Conservation (phyloP, 2,797 vertebrate genomes). For the Paguma larvata region DNA sequence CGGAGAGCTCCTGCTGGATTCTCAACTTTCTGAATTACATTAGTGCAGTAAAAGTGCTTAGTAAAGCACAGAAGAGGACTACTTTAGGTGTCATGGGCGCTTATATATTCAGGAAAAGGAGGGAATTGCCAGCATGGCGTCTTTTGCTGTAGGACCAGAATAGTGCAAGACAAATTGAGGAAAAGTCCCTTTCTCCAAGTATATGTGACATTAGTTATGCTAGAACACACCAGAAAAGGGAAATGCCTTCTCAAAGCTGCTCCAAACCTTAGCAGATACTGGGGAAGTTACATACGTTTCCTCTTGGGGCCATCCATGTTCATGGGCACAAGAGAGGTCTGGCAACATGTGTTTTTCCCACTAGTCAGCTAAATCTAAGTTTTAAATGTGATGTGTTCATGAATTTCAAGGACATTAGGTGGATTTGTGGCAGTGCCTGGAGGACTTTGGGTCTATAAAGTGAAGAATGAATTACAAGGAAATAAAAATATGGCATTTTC, state of each 20-base stretch:
- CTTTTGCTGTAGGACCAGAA: not conserved
- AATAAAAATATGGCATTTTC: slow-evolving; percentile 65
- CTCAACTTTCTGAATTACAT: slow-evolving; percentile 29
- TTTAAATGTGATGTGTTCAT: slow-evolving; percentile 55
- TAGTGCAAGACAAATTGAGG: not conserved
- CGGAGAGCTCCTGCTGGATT: not conserved
- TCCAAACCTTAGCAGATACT: not conserved
- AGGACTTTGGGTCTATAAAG: slow-evolving; percentile 30
- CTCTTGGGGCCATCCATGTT: not conserved
- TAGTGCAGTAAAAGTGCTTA: not conserved
- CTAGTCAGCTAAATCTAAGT: slow-evolving; percentile 32
- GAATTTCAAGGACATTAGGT: slow-evolving; percentile 64
- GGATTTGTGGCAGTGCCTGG: slow-evolving; percentile 35
- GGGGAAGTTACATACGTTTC: not conserved
- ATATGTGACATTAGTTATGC: not conserved
- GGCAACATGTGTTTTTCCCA: not conserved
- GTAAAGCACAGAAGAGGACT: slow-evolving; percentile 1
- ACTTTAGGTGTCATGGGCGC: not conserved
- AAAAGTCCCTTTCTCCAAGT: not conserved
- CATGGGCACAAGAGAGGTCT: not conserved
- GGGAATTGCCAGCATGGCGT: not conserved
- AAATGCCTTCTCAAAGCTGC: not conserved
- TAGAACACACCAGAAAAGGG: not conserved
- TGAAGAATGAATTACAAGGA: slow-evolving; percentile 65
- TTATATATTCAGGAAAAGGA: not conserved